These are phyloP conservation scores for Halictus rubicundus DNA, from an alignment of 1,140 invertebrate genomes.

Conservation along the genomic window DNA sequence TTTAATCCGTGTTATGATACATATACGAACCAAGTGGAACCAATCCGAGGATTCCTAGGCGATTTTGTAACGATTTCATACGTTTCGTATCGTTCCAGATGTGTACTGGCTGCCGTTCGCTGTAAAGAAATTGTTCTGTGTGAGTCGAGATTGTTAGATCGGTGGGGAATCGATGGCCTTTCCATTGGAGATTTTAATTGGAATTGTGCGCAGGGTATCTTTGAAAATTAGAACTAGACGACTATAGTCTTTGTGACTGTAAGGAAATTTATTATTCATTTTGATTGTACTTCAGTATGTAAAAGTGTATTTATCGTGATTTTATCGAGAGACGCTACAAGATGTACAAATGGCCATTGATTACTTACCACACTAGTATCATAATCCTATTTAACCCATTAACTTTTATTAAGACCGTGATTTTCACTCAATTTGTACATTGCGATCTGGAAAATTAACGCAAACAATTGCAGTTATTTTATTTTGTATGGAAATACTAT, in stretches of 20 bases:
- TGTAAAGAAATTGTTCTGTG: not conserved
- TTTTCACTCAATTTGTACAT: not conserved
- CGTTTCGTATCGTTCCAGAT: conserved; percentile 32
- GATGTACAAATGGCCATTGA: not conserved
- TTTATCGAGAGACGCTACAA: not conserved
- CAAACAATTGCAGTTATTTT: not conserved
- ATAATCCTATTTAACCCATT: not conserved
- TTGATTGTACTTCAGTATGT: not conserved
- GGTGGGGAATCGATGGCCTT: not conserved
- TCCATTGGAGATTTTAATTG: not conserved
- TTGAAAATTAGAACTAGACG: too few species aligned
- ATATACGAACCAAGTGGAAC: not conserved
- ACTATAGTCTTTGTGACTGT: too few species aligned
- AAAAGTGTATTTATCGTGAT: not conserved
- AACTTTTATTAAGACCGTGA: not conserved
- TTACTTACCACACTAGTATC: not conserved
- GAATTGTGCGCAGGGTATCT: not conserved
- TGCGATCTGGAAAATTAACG: too few species aligned
- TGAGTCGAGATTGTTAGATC: not conserved
- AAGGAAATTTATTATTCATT: too few species aligned
- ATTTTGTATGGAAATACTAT: not conserved
- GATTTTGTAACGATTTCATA: conserved; percentile 48
- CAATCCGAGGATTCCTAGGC: conserved; percentile 5
- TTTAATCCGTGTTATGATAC: conserved; percentile 6
- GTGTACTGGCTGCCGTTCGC: too few species aligned